These are phyloP conservation scores for Sicus ferrugineus DNA, from an alignment of 2,888 invertebrate species.

Conservation along the genomic window DNA sequence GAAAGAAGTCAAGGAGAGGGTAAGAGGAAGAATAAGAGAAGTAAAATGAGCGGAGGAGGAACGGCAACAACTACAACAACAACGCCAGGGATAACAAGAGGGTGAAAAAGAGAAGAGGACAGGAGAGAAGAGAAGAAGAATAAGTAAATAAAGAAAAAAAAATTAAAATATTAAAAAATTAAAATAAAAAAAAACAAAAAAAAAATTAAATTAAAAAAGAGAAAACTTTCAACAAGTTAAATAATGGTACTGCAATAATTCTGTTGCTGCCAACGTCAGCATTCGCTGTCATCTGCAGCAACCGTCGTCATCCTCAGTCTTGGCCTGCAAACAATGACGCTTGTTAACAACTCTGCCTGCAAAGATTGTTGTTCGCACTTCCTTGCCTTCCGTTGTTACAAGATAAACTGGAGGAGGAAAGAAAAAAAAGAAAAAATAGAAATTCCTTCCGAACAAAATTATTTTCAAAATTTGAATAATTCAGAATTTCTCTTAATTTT, in stretches of 20 bases:
- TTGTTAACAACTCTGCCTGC: neutral
- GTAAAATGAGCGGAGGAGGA: neutral
- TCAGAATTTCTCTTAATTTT: conserved; percentile 12
- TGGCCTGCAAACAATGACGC: neutral
- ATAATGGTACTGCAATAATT: neutral
- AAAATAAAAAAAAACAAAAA: too few relatives aligned
- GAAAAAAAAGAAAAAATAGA: neutral
- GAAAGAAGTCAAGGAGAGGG: neutral
- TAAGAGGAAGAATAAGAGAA: neutral
- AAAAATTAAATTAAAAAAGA: too few relatives aligned
- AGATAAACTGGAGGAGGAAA: neutral
- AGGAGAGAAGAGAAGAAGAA: neutral
- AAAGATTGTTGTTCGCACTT: neutral
- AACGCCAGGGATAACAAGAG: neutral
- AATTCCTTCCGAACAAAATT: conserved; percentile 12
- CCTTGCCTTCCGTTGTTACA: neutral
- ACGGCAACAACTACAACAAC: neutral
- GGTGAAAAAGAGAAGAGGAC: neutral
- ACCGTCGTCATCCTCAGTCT: neutral
- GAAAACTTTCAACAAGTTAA: neutral
- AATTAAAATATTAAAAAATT: too few relatives aligned
- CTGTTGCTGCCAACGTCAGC: neutral
- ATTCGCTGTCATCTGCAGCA: neutral
- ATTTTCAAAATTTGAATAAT: conserved; percentile 27
- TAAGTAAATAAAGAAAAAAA: neutral